These are phyloP conservation scores for Amblyopsis hoosieri DNA, from an alignment of 2,797 vertebrate species.

Conservation along the genomic window DNA sequence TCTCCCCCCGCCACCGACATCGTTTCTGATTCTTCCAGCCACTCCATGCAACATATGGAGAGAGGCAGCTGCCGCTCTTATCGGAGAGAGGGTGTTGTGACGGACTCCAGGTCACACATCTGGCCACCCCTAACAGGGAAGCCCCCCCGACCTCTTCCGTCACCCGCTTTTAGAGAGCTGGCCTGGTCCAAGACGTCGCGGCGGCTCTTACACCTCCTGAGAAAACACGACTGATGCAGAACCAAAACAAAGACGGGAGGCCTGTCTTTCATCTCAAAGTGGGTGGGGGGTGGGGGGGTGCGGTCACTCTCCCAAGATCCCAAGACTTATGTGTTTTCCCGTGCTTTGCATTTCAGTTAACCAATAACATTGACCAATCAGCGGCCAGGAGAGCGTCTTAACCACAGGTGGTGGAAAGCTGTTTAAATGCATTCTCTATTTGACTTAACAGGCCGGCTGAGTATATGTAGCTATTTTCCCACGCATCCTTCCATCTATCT, in stretches of 20 bases:
- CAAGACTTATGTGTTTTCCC: constrained; percentile 4
- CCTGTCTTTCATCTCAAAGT: constrained; percentile 63
- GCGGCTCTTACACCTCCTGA: constrained; percentile 63
- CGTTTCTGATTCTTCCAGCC: background rate
- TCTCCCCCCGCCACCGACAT: constrained; percentile 3
- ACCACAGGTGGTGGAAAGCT: constrained; percentile 19
- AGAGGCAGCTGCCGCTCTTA: constrained; percentile 61
- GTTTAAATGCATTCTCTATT: background rate
- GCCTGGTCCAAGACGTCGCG: constrained; percentile 53
- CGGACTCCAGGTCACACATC: constrained; percentile 66
- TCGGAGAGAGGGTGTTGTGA: constrained; percentile 23
- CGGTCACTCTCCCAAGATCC: constrained; percentile 37
- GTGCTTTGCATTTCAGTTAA: constrained; percentile 37
- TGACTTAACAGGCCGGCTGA: constrained; percentile 17
- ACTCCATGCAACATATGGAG: constrained; percentile 2
- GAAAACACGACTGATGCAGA: constrained; percentile 63
- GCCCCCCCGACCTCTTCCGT: constrained; percentile 31
- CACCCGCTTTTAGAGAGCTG: constrained; percentile 32
- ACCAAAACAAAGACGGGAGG: constrained; percentile 58
- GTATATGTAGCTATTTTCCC: constrained; percentile 8
- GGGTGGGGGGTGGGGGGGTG: constrained; percentile 58
- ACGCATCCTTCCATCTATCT: constrained; percentile 21
- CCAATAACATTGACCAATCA: constrained; percentile 31
- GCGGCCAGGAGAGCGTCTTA: constrained; percentile 24
- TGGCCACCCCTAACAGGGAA: constrained; percentile 67